Base-by-base conservation (phyloP, 2,888 invertebrate species). In the Eucriotettix oculatus region DNA sequence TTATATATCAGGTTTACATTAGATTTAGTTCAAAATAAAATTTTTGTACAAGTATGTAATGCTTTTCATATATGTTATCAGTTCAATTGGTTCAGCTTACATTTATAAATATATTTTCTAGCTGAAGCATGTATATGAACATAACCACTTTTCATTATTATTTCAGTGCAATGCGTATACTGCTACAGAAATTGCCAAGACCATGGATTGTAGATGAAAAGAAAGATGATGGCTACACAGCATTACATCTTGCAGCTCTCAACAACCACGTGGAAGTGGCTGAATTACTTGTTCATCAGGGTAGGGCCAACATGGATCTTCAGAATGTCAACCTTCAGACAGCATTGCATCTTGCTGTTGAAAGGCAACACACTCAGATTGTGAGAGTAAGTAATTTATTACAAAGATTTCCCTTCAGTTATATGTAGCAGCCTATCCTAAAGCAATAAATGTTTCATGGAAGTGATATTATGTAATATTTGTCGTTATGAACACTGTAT, bases 121-220 rank as follows among this genome's bases (percentile, higher is more conserved):
- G 7, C 29, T 29, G 29, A 5, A 7, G 29, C 29, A 29, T 5
- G 7, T 29, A 5, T 29, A 29, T 29, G 2, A 5, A 29, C 7
- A 7, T 29, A 29, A 29, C 29, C 29, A 29, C 7, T 29, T 29
- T 5, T 29, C 7, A 29, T 29, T 29, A 29, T 29, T 29, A 29
- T 29, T 29, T 63, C 77, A 93, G 96, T 76, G 96, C 97, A 59
- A 96, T 97, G 95, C 86, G 93, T 71, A 92, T 95, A 70, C 81
- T 97, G 69, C 78, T 97, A 68, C 86, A 89, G 58, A 96, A 96
- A 76, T 80, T 96, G 63, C 93, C 93, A 44, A 83, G 96, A 40
- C 87, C 92, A 3, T 98, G 97, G 97, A 90, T 97, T 70, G 95
- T 97, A 61, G 97, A 98, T 74, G 97, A 98, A 76, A 96, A 95